Conservation (phyloP, 2,797 vertebrate species). For the Enteromius trimaculatus region DNA sequence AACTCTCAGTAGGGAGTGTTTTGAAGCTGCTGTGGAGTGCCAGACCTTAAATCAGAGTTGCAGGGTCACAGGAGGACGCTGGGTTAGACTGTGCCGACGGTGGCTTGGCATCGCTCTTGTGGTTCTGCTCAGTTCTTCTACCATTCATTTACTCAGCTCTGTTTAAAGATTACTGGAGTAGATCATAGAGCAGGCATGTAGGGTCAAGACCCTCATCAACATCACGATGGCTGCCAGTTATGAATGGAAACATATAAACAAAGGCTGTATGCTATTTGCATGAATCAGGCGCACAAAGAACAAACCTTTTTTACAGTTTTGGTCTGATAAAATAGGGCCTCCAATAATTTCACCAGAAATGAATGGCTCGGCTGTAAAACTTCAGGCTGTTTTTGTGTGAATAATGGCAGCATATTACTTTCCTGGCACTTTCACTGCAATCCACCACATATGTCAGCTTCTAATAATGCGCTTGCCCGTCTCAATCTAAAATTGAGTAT, state of each 20-base stretch:
- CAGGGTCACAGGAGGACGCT: conserved; percentile 41
- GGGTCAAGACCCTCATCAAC: conserved; percentile 35
- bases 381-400: conserved; percentile 20
- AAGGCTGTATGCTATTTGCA: conserved; percentile 13
- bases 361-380: background rate
- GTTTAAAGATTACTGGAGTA: conserved; percentile 44
- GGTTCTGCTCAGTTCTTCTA: conserved; percentile 1
- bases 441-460: background rate
- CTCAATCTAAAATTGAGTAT: conserved; percentile 26
- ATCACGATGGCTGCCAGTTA: conserved; percentile 3
- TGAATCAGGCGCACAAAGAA: background rate
- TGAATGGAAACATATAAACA: conserved; percentile 23
- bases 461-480: background rate
- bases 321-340: background rate
- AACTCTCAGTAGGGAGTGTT: conserved; percentile 25
- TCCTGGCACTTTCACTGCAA: conserved; percentile 14
- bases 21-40: conserved; percentile 26
- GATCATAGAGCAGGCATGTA: conserved; percentile 16
- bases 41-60: conserved; percentile 27
- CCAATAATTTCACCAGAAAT: conserved; percentile 12
- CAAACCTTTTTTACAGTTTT: conserved; percentile 5
- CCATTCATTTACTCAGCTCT: conserved; percentile 49
- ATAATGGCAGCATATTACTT: conserved; percentile 14
- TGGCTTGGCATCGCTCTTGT: conserved; percentile 22
- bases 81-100: background rate